These are phyloP conservation scores for Neria commutata DNA, from an alignment of 2,888 invertebrate genomes.

Conservation along the genomic window DNA sequence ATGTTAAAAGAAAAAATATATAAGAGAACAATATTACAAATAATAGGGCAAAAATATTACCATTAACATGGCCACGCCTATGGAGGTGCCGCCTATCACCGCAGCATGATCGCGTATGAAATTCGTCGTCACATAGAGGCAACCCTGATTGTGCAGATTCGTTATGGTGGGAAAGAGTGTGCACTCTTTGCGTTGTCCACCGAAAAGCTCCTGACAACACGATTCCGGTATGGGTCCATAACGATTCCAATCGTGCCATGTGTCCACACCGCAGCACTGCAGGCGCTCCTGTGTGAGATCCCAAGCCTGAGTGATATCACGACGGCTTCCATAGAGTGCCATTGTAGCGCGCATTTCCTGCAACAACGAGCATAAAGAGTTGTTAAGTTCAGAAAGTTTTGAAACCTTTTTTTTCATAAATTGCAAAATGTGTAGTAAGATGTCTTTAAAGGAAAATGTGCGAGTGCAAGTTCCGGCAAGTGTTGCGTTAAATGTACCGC, in stretches of 20 bases:
- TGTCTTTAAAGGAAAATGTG: too few relatives aligned
- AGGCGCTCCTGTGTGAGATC: constrained; percentile 84
- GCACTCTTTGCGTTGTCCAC: constrained; percentile 62
- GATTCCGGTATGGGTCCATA: constrained; percentile 73
- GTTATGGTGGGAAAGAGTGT: constrained; percentile 55
- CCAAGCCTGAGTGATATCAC: constrained; percentile 81
- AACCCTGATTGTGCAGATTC: constrained; percentile 73
- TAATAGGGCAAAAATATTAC: constrained; percentile 62
- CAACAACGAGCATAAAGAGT: too few relatives aligned
- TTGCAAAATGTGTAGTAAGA: too few relatives aligned
- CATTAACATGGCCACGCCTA: constrained; percentile 84
- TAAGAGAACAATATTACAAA: neutral
- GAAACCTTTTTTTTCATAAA: too few relatives aligned
- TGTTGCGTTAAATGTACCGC: too few relatives aligned
- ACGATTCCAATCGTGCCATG: constrained; percentile 81
- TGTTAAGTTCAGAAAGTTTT: too few relatives aligned
- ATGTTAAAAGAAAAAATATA: constrained; percentile 10
- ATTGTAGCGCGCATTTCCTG: constrained; percentile 78
- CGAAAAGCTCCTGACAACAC: constrained; percentile 73
- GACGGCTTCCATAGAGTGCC: constrained; percentile 73
- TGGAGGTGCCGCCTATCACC: constrained; percentile 80
- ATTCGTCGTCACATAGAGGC: constrained; percentile 72
- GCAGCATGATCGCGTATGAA: constrained; percentile 80
- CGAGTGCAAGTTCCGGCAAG: too few relatives aligned
- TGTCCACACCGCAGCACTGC: constrained; percentile 83